A percentile compares a stretch with the other conserved stretches of the same genome.
Conservation (phyloP, 2,888 invertebrate genomes). For the Itoplectis maculator region DNA sequence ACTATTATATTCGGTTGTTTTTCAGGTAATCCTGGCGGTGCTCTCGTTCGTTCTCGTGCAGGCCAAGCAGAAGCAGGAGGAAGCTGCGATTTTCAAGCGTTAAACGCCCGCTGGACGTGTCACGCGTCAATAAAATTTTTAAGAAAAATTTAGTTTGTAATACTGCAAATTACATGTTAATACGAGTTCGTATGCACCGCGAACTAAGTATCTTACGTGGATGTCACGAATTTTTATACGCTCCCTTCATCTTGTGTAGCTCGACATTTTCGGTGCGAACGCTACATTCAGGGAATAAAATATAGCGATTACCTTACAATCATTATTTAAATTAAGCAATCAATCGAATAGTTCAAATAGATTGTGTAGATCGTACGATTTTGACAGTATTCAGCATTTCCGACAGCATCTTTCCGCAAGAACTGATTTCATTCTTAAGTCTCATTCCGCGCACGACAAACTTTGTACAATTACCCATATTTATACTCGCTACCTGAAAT, state of each 20-base stretch:
- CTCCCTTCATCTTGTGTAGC: background rate
- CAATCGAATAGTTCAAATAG: background rate
- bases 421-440: background rate
- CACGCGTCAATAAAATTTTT: conserved; percentile 13
- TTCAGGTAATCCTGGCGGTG: conserved; percentile 89
- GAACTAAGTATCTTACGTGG: conserved; percentile 7
- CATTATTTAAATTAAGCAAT: background rate
- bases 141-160: conserved; percentile 24
- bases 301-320: background rate
- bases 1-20: conserved; percentile 65
- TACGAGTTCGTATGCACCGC: background rate
- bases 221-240: conserved; percentile 31
- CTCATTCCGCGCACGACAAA: background rate
- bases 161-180: conserved; percentile 21
- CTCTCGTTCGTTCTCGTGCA: conserved; percentile 90
- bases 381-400: background rate
- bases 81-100: conserved; percentile 86
- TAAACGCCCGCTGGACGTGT: conserved; percentile 59
- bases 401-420: background rate
- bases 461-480: conserved; percentile 2
- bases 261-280: conserved; percentile 1
- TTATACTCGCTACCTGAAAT: conserved; percentile 44
- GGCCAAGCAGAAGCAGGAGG: conserved; percentile 91
- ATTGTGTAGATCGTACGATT: background rate
- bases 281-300: background rate